Conservation (phyloP, 1,140 invertebrate species). For the Heliothis virescens region DNA sequence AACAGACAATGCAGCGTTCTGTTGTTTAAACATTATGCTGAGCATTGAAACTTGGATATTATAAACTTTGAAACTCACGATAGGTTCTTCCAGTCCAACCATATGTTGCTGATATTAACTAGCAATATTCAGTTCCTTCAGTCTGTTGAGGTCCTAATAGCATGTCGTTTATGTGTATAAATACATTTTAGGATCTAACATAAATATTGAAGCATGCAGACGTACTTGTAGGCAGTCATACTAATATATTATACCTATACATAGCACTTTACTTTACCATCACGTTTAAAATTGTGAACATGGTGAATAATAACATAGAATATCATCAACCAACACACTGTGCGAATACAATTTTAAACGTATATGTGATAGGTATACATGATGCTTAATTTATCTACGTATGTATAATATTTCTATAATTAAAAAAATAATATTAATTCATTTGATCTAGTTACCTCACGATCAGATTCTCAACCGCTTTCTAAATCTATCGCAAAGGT, state of each 20-base stretch:
- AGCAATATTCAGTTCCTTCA: background rate
- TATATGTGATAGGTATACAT: slow-evolving; percentile 39
- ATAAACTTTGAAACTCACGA: background rate
- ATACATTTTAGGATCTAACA: slow-evolving; percentile 44
- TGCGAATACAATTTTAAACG: slow-evolving; percentile 53
- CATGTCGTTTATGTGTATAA: slow-evolving; percentile 16
- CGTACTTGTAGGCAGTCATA: slow-evolving; percentile 41
- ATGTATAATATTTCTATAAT: slow-evolving; percentile 65
- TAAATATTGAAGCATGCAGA: slow-evolving; percentile 41
- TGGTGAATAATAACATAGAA: slow-evolving; percentile 19
- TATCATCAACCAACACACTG: slow-evolving; percentile 29
- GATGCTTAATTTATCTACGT: slow-evolving; percentile 57
- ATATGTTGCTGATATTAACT: background rate
- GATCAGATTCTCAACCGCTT: slow-evolving; percentile 41
- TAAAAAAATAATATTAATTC: slow-evolving; percentile 68
- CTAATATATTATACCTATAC: slow-evolving; percentile 31
- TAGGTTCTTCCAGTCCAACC: slow-evolving; percentile 1
- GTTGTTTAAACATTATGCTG: background rate
- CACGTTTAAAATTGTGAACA: slow-evolving; percentile 41
- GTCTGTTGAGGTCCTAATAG: slow-evolving; percentile 20
- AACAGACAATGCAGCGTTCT: background rate
- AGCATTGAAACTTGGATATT: background rate
- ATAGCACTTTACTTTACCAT: slow-evolving; percentile 28
- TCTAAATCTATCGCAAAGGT: slow-evolving; percentile 37
- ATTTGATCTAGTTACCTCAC: slow-evolving; percentile 79